These are phyloP conservation scores for Jacana jacana DNA, from an alignment of 2,113 vertebrate genomes.

Conservation along the genomic window DNA sequence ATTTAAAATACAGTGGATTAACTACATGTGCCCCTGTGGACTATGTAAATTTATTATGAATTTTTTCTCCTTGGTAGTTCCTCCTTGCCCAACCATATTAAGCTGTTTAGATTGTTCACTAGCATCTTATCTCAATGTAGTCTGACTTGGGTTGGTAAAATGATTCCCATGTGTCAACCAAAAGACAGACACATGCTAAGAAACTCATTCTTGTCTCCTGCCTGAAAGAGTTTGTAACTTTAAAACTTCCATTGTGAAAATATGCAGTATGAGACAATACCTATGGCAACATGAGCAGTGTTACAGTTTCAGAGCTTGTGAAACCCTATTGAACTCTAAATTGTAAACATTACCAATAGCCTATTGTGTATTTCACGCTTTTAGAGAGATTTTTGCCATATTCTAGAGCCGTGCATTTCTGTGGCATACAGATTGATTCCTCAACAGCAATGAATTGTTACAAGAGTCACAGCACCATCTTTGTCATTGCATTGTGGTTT, in stretches of 20 bases:
- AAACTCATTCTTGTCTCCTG: not conserved
- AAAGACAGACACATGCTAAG: not conserved
- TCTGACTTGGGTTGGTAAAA: not conserved
- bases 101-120: not conserved
- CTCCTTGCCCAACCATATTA: not conserved
- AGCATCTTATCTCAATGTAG: not conserved
- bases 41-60: slow-evolving; percentile 10
- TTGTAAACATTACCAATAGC: not conserved
- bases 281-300: not conserved
- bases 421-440: not conserved
- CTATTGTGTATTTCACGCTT: not conserved
- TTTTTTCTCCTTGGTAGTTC: slow-evolving; percentile 41
- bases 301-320: not conserved
- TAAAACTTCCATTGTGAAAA: not conserved
- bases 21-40: not conserved
- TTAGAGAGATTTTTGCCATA: not conserved
- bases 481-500: not conserved
- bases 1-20: slow-evolving; percentile 44
- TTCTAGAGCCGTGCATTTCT: not conserved
- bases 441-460: not conserved
- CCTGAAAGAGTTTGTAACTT: not conserved
- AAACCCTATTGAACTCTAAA: not conserved
- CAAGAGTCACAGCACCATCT: not conserved
- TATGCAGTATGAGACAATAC: not conserved
- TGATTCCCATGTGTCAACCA: not conserved